phyloP scores from a whole-genome alignment of 1,140 invertebrate genomes.

The Heterodera schachtii region DNA sequence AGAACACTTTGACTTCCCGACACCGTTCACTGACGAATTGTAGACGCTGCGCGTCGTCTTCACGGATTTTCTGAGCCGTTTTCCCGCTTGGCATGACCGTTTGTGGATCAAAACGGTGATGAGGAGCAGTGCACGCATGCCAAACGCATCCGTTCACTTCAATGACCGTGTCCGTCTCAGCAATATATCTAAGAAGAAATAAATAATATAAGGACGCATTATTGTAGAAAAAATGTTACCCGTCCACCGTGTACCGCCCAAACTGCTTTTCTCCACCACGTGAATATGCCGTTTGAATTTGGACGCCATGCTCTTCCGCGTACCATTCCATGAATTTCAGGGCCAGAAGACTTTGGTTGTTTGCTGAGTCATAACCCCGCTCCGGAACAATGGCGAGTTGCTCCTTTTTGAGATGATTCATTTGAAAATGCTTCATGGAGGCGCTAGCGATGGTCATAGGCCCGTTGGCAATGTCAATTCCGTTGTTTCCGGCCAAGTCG shows the following conservation, averaged over 20 bases:
- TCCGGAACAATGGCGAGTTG: constrained; percentile 18
- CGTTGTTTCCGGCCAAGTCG: too few species aligned
- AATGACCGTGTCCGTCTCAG: too few species aligned
- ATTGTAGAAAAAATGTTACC: neutral
- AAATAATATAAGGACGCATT: neutral
- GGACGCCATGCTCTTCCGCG: neutral
- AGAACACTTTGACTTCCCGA: neutral
- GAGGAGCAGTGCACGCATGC: neutral
- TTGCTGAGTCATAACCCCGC: constrained; percentile 8
- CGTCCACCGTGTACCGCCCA: constrained; percentile 19
- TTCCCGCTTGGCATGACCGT: neutral
- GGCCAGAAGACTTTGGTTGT: constrained; percentile 9
- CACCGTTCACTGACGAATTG: neutral
- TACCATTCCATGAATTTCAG: constrained; percentile 13
- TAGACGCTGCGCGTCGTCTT: neutral
- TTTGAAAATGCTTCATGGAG: neutral
- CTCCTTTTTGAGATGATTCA: neutral
- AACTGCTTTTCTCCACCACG: neutral
- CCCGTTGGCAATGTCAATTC: too few species aligned
- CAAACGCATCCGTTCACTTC: neutral
- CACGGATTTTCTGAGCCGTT: neutral
- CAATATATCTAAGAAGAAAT: too few species aligned
- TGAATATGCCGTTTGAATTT: neutral
- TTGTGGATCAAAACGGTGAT: neutral
- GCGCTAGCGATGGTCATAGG: too few species aligned